Base-by-base conservation (phyloP, 1,140 invertebrate genomes). In the Chrysomallon squamiferum region DNA sequence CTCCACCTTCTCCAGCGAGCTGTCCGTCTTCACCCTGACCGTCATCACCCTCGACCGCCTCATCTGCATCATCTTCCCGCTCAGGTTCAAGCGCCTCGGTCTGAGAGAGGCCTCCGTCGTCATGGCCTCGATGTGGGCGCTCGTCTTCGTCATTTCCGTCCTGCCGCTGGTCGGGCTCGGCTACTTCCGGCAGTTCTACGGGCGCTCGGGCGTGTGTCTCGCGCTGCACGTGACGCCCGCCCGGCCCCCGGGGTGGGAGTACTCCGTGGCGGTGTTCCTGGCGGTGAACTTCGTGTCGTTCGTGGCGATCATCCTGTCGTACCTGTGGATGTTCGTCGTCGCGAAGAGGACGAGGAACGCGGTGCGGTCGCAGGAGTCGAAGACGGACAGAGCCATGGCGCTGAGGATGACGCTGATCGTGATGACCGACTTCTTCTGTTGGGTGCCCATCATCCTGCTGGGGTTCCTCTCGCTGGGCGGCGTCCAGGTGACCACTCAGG, bases 1-100 rank as follows among this genome's bases (percentile, higher is more conserved):
- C 41, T 90, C 89, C 71, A 92, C 90, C 20, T 87, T 91, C 57
- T 90, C 90, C 54, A 90, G 89, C 68, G 71, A 73, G 58, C 59
- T 73, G 50, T 73, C 71, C 2, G 71, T 73, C 43, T 71, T 90
- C 43, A 88, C 91, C 2, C 84, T 92, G 2, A 88, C 89, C 43
- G 86, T 89, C 2, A 89, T 89, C 52, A 89, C 88, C 1, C 68
- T 89, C 49, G 88, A 89, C 69, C 78, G 89, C n/a, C 83, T 89
- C 50, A 76, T 89, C 54, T 86, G 85, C 29, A 89, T 89, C 43
- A 86, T 88, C 61, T 89, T 89, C 77, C 88, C 88, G 22, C 87
- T 87, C 57, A 69, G 63, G 56, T 63, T 81, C 27, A 76, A 85
- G 83, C 71, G 73, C 65, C 62, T 79, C 47, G 80, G 87, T 30